Base-by-base conservation (phyloP, 2,113 vertebrate genomes). In the Phoenicopterus ruber region DNA sequence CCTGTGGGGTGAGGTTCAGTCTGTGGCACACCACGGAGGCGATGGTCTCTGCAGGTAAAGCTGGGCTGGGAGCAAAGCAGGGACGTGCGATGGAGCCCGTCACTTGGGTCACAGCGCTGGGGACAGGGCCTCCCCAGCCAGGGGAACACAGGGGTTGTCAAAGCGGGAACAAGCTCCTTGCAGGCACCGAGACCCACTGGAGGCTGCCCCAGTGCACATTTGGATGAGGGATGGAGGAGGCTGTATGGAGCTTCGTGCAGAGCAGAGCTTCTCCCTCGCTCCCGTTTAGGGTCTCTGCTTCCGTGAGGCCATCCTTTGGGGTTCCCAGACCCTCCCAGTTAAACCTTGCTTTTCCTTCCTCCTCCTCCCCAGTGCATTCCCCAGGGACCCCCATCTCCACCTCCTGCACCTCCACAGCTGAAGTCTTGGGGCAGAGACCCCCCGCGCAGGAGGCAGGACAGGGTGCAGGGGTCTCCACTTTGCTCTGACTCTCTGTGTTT, bases 31-130 rank as follows among this genome's bases (percentile, higher is more conserved):
- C 1, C 20, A 46, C 34, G 17, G 0, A 31, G 13, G 80, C 95
- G 82, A n/a, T 4, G 21, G 63, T 97, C 11, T 93, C 73, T 1
- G 4, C 86, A 96, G 94, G 96, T 97, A 96, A 94, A 57, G 21
- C 2, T 2, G 18, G 59, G 47, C n/a, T n/a, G 38, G 52, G 20
- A 89, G 40, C 32, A 61, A 87, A 69, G 55, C 38, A 22, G 42
- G 9, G 61, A 46, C 0, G 4, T 42, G 40, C 1, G 4, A 24
- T 24, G 17, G 26, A 76, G 77, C 25, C 40, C 2, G 5, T 67
- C 59, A 11, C 20, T 11, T 29, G 62, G 70, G 70, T 54, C 38
- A 55, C 19, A 26, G 55, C 0, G 2, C 47, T 77, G 63, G 34
- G 65, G 63, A 83, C 63, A n/a, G 47, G 47, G 22, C 3, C 6